Base-by-base conservation (phyloP, 2,113 vertebrate species). In the Mormyrus iriodes region DNA sequence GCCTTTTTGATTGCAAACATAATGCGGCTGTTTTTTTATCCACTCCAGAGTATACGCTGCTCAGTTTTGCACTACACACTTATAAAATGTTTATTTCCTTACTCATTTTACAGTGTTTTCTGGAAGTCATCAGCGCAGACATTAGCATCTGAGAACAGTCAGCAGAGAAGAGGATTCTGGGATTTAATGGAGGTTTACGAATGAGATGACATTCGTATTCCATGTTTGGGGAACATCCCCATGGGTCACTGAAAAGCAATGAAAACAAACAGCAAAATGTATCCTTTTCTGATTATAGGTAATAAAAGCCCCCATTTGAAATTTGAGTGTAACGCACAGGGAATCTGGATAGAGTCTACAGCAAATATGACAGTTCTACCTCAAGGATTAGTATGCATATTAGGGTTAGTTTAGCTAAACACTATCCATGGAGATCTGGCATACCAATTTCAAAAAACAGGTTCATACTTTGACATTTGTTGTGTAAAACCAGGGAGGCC, bases 151-250 rank as follows among this genome's bases (percentile, higher is more conserved):
- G 61, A 31, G 61, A 69, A 31, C n/a, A 69, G 61, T n/a, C 61
- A 31, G n/a, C 31, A 79, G 19, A 79, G 73, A 42, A 17, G 35
- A 0, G 35, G 35, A 79, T 79, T 79, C 15, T 79, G 73, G 35
- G 73, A 79, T 42, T 69, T 69, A 79, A 79, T 79, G 35, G 73
- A 79, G 73, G 73, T 79, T 79, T 79, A 79, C 73, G 42, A 79
- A 17, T 79, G 73, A 39, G 35, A 42, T 2, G 35, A 4, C 35
- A 39, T 79, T 39, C 35, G 17, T 42, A 79, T 79, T 42, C 73
- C 35, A 6, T 79, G 15, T 79, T 79, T 79, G 73, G 31, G 35
- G 35, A 79, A 42, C 35, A 79, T 79, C 13, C 73, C 73, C 73
- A 79, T 79, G 73, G 73, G 73, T 79, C 35, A 79, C 73, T 42